Conservation (phyloP, 2,888 invertebrate genomes). For the Trichacis sp. region DNA sequence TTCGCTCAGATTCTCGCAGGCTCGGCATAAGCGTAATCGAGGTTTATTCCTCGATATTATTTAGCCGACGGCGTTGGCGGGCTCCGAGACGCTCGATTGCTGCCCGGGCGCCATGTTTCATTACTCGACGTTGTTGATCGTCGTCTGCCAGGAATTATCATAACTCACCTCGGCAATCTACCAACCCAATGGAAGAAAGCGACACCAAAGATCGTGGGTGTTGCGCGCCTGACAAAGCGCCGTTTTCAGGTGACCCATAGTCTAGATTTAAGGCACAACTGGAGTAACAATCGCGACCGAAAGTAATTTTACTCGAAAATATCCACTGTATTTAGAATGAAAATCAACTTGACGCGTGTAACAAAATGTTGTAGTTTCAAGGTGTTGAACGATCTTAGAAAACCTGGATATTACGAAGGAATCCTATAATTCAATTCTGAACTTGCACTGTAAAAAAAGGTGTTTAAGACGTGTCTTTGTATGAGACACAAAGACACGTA, state of each 20-base stretch:
- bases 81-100: conserved; percentile 59
- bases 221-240: conserved; percentile 13
- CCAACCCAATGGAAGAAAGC: conserved; percentile 57
- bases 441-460: too few species aligned
- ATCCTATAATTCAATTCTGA: too few species aligned
- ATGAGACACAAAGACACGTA: too few species aligned
- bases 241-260: conserved; percentile 4
- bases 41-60: conserved; percentile 48
- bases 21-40: conserved; percentile 44
- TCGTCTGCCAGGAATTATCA: conserved; percentile 63
- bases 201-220: conserved; percentile 54
- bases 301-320: too few species aligned
- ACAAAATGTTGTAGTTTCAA: too few species aligned
- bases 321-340: too few species aligned
- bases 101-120: conserved; percentile 63
- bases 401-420: too few species aligned
- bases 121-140: conserved; percentile 64
- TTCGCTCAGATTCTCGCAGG: conserved; percentile 28
- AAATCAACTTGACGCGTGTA: too few species aligned
- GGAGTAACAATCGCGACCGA: too few species aligned
- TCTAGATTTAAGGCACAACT: background rate
- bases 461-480: too few species aligned
- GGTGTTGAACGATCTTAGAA: too few species aligned
- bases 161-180: conserved; percentile 62
- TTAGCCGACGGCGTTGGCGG: conserved; percentile 56